Percentiles rank a stretch among this genome's conserved stretches.
Evolutionary conservation across 2,888 invertebrate genomes (phyloP).

Genomic region (Sympetrum striolatum): DNA sequence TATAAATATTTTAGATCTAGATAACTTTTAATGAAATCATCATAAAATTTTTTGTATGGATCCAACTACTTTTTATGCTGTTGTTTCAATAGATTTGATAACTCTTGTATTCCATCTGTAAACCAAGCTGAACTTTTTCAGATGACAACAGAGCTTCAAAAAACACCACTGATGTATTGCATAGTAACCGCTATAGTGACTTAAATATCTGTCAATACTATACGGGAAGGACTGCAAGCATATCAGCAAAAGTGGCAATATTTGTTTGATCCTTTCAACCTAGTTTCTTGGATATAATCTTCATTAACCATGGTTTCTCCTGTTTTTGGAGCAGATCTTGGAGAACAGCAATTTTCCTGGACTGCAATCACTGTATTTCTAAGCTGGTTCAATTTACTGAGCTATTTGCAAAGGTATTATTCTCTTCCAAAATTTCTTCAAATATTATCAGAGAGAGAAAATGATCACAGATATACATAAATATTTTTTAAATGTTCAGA

Average conservation of each 20-base stretch:
- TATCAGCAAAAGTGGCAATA: constrained; percentile 81
- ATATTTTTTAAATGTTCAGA: too few relatives aligned
- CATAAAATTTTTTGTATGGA: too few relatives aligned
- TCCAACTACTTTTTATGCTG: too few relatives aligned
- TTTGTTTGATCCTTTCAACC: constrained; percentile 75
- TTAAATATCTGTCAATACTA: constrained; percentile 72
- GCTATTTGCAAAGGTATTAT: constrained; percentile 76
- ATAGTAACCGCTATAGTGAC: constrained; percentile 71
- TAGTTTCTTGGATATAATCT: constrained; percentile 79
- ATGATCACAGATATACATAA: too few relatives aligned
- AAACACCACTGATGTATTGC: constrained; percentile 64
- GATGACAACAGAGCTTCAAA: constrained; percentile 53
- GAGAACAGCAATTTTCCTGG: constrained; percentile 70
- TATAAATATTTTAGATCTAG: too few relatives aligned
- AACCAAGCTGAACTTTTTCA: neutral
- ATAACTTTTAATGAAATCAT: too few relatives aligned
- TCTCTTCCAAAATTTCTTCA: neutral
- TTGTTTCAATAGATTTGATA: too few relatives aligned
- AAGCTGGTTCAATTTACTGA: constrained; percentile 85
- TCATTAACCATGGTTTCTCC: constrained; percentile 78
- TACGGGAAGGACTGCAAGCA: constrained; percentile 77
- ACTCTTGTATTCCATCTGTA: neutral
- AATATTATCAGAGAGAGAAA: too few relatives aligned
- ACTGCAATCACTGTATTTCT: constrained; percentile 84
- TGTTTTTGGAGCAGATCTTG: constrained; percentile 61